phyloP scores from a whole-genome alignment of 1,140 invertebrate species.

The Dreissena rostriformis region DNA sequence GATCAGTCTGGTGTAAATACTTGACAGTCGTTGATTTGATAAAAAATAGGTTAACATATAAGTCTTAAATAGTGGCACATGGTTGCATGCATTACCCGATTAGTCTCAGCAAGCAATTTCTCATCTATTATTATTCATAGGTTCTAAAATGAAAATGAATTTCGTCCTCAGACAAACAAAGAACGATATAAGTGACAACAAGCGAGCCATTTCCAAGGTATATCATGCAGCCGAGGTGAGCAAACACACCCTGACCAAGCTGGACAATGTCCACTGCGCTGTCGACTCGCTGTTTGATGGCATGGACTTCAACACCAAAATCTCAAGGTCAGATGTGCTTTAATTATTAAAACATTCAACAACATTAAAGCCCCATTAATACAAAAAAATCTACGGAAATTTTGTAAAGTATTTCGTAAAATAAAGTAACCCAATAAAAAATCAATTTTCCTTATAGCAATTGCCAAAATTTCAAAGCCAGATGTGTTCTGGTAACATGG shows the following conservation, averaged over 20 bases:
- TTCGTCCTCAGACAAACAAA: slow-evolving; percentile 14
- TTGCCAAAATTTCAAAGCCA: too few relatives aligned
- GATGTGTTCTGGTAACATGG: too few relatives aligned
- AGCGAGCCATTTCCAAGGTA: slow-evolving; percentile 79
- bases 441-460: too few relatives aligned
- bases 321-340: slow-evolving; percentile 77
- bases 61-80: slow-evolving; percentile 64
- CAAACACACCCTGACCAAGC: slow-evolving; percentile 81
- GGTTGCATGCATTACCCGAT: too few relatives aligned
- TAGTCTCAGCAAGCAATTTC: too few relatives aligned
- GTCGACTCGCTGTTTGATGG: slow-evolving; percentile 81
- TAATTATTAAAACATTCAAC: background rate
- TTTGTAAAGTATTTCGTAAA: too few relatives aligned
- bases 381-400: too few relatives aligned
- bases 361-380: background rate
- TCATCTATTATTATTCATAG: too few relatives aligned
- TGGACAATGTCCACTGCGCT: slow-evolving; percentile 77
- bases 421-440: too few relatives aligned
- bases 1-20: too few relatives aligned
- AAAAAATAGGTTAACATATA: too few relatives aligned
- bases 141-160: background rate
- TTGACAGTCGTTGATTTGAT: too few relatives aligned
- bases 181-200: slow-evolving; percentile 42
- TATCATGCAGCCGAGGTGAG: slow-evolving; percentile 80
- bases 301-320: slow-evolving; percentile 74